Base-by-base conservation (phyloP, 2,113 vertebrate species). In the Nibea coibor region DNA sequence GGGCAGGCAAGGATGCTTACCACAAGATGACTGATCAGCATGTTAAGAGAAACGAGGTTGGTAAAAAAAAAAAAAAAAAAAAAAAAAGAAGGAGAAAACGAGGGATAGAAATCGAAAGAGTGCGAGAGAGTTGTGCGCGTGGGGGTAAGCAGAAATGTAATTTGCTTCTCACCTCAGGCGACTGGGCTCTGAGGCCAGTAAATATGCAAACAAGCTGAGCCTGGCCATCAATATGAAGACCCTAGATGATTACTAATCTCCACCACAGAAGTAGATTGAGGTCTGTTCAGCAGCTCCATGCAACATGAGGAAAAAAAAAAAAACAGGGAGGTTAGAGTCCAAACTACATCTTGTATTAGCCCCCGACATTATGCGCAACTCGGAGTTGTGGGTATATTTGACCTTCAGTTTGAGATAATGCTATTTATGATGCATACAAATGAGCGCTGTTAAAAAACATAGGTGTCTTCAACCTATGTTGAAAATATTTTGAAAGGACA, bases 161-260 rank as follows among this genome's bases (percentile, higher is more conserved):
- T 95, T 94, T 95, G 93, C 92, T 94, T 93, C 93, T 94, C 93
- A 94, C 94, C 93, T 95, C 94, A 91, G 93, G 94, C 92, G 90
- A 93, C 90, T 92, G 85, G 91, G 91, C 92, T 92, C 91, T 78
- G 92, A 94, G 92, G 90, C 89, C 90, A 93, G 93, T 93, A 93
- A 94, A 94, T 95, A 94, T 93, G 94, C 93, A 94, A 93, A 92
- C 91, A 93, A 91, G 93, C 88, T 92, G 89, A 93, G 94, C 89
- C 83, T 87, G 85, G 91, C 82, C 92, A 95, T 95, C 93, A 94
- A 93, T 94, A 94, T 94, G 93, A 93, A 94, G 89, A 94, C 92
- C 90, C 90, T 86, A 82, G 88, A 93, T 94, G 93, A 93, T 94
- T 94, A 92, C 93, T 95, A 94, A 95, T 94, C 90, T 95, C 89